A percentile compares a stretch with the other conserved stretches of the same genome.
Evolutionary conservation across 2,797 vertebrate species (phyloP).

Genomic region (Hephaestus fuliginosus): DNA sequence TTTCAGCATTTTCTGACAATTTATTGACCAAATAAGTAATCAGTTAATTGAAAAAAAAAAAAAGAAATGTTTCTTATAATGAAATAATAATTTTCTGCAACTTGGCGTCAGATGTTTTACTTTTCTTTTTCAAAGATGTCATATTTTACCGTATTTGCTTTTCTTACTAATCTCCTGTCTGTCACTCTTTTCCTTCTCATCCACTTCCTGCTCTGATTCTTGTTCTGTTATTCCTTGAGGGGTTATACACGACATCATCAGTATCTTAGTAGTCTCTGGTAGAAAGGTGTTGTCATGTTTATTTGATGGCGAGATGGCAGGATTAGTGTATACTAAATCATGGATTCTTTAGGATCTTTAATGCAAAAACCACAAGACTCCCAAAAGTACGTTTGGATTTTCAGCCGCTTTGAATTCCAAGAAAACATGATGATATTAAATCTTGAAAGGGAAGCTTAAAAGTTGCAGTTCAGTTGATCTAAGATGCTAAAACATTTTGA

Average conservation of each 20-base stretch:
- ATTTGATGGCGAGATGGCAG: conserved; percentile 36
- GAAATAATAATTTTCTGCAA: neutral
- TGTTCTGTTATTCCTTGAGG: conserved; percentile 9
- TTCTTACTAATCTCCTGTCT: conserved; percentile 12
- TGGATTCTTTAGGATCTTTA: conserved; percentile 25
- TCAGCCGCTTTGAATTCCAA: conserved; percentile 26
- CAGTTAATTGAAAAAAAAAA: neutral
- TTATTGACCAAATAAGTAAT: neutral
- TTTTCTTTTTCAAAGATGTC: neutral
- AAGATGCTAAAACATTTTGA: conserved; percentile 10
- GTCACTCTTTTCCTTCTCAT: conserved; percentile 14
- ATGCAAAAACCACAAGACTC: conserved; percentile 22
- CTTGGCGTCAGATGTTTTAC: neutral
- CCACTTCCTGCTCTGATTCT: conserved; percentile 27
- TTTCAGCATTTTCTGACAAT: neutral
- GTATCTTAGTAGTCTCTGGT: conserved; percentile 36
- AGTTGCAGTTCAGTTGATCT: neutral
- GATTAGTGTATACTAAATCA: conserved; percentile 41
- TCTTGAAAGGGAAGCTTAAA: conserved; percentile 7
- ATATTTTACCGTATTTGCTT: neutral
- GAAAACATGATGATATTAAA: conserved; percentile 13
- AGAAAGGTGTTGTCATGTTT: conserved; percentile 49
- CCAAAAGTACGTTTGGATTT: conserved; percentile 1
- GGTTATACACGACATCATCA: conserved; percentile 40
- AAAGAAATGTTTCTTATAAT: neutral